A percentile compares a stretch with the other conserved stretches of the same genome.
Evolutionary conservation across 1,140 invertebrate species (phyloP).

Genomic region (Sycophaga agraensis): DNA sequence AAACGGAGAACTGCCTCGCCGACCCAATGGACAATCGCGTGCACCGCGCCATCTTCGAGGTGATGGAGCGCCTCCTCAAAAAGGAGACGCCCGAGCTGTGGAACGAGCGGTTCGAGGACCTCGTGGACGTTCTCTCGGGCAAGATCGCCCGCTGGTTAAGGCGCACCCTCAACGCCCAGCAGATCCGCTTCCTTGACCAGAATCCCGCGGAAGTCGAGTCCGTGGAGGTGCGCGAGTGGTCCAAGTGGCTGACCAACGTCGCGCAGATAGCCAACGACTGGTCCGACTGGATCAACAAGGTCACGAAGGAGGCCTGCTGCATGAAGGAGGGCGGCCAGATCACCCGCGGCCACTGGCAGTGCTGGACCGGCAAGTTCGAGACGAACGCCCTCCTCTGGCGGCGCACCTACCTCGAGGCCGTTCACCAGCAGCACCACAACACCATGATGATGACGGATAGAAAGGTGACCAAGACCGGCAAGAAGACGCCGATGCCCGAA

Average conservation of each 20-base stretch:
- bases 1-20: conserved; percentile 28
- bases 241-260: conserved; percentile 36
- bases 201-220: conserved; percentile 38
- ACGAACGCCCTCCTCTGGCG: conserved; percentile 35
- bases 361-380: conserved; percentile 39
- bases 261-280: conserved; percentile 35
- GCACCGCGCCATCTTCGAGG: conserved; percentile 40
- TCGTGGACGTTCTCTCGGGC: conserved; percentile 40
- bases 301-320: conserved; percentile 32
- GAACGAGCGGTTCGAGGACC: conserved; percentile 14
- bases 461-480: conserved; percentile 36
- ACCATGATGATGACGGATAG: conserved; percentile 34
- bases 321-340: conserved; percentile 20
- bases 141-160: conserved; percentile 45
- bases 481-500: neutral
- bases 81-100: neutral
- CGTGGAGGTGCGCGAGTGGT: conserved; percentile 34
- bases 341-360: conserved; percentile 35
- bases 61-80: conserved; percentile 25
- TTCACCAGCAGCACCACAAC: conserved; percentile 39
- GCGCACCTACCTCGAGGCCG: conserved; percentile 36
- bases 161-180: conserved; percentile 32
- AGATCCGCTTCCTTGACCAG: conserved; percentile 31
- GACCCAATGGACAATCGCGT: conserved; percentile 37
- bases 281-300: conserved; percentile 37